Percentiles rank a stretch among this genome's conserved stretches.
Evolutionary conservation across 2,888 invertebrate genomes (phyloP).

Genomic region (Synergus gifuensis): DNA sequence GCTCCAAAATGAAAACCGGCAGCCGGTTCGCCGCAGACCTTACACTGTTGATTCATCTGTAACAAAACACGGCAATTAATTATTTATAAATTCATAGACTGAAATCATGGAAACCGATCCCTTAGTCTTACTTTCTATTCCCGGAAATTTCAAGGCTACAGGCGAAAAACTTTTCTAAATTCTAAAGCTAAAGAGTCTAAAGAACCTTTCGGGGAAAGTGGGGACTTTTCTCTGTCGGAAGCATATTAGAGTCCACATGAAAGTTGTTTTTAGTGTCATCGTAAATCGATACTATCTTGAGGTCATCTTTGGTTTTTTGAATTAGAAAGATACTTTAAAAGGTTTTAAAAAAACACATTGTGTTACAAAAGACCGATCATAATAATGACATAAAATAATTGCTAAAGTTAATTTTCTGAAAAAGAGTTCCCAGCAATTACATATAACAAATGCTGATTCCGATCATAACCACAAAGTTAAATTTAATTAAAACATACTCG

Average conservation of each 20-base stretch:
- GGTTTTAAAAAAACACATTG: neutral
- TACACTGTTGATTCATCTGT: constrained; percentile 77
- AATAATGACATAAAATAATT: constrained; percentile 15
- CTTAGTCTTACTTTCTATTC: neutral
- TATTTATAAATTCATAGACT: neutral
- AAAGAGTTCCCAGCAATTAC: constrained; percentile 6
- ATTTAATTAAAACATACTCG: constrained; percentile 24
- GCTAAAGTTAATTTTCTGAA: neutral
- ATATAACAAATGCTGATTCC: constrained; percentile 22
- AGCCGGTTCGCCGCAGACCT: constrained; percentile 76
- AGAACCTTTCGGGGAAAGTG: constrained; percentile 42
- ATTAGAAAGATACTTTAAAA: neutral
- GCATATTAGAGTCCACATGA: constrained; percentile 56
- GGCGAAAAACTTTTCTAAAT: neutral
- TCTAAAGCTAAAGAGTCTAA: neutral
- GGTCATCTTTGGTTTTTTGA: constrained; percentile 62
- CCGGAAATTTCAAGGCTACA: neutral
- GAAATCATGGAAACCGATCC: neutral
- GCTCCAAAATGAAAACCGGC: constrained; percentile 76
- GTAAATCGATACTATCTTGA: constrained; percentile 72
- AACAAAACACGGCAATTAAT: constrained; percentile 57
- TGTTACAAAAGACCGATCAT: neutral
- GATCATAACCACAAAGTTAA: constrained; percentile 4
- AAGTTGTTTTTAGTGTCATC: constrained; percentile 61
- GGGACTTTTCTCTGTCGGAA: constrained; percentile 50